These are phyloP conservation scores for Argyrosomus regius DNA, from an alignment of 2,797 vertebrate species.

Conservation along the genomic window DNA sequence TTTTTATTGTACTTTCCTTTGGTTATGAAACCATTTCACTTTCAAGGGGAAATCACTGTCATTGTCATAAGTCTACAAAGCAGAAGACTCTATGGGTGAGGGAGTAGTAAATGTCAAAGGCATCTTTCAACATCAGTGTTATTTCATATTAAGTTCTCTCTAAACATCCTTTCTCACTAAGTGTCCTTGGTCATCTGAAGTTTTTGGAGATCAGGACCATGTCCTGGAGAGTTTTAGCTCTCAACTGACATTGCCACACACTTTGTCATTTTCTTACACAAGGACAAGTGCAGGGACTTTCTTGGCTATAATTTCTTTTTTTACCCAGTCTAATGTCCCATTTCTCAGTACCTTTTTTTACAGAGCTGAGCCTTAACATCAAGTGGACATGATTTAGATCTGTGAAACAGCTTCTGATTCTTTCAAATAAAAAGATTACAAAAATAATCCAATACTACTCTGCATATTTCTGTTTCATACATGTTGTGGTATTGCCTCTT, in stretches of 20 bases:
- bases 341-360: slow-evolving; percentile 6
- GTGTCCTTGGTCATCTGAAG: neutral
- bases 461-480: neutral
- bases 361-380: neutral
- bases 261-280: neutral
- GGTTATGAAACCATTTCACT: neutral
- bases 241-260: neutral
- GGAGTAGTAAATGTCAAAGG: neutral
- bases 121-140: neutral
- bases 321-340: neutral
- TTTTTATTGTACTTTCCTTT: neutral
- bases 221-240: neutral
- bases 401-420: neutral
- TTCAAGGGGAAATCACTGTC: neutral
- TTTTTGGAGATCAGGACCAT: neutral
- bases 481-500: neutral
- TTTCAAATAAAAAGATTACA: neutral
- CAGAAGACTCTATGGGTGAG: neutral
- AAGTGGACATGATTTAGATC: neutral
- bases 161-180: neutral
- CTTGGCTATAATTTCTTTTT: neutral
- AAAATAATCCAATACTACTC: neutral
- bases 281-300: neutral
- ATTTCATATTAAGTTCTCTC: neutral
- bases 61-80: neutral